Evolutionary conservation across 2,113 vertebrate species (phyloP), one percentile per base, ranked within the genome.

Genomic region (Channa maculata): DNA sequence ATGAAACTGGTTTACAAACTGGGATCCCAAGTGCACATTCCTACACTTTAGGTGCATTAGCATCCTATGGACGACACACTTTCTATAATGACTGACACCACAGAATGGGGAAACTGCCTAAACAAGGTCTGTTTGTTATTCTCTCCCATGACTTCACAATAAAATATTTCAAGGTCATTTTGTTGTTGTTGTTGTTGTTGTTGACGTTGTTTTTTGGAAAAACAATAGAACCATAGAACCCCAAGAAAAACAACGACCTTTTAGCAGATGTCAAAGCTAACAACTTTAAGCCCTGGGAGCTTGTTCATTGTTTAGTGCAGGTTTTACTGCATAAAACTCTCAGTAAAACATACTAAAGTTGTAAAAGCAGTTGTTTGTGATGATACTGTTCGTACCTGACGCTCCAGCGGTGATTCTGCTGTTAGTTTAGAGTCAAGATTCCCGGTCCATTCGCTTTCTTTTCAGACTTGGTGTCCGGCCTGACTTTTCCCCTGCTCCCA

Each of bases 381-480:
- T 55, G 62, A 33, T 65, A 64, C 7, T 12, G 10, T 48, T 37
- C 85, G 11, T 86, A 90, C 90, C 90, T 87, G 73, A 48, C 15
- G 54, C 43, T 65, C 72, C 77, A 0, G 81, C 37, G 9, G 48
- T 41, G 51, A 52, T 52, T 65, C 41, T 34, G 61, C 24, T 38
- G 15, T 3, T 11, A 3, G 34, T 37, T 79, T 37, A 80, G 8
- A 14, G 8, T 49, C 6, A 12, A 9, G 14, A 68, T 5, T 37
- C 11, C 43, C n/a, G 13, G 44, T 67, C 88, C 90, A 89, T 86
- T 66, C 62, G 60, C 15, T 36, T 59, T 15, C 37, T 59, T 10
- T 14, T 60, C 6, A 11, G 33, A 9, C 46, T 73, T 71, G 39
- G 0, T 33, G 5, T 15, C 13, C 8, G 3, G 0, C 5, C 48